phyloP scores from a whole-genome alignment of 1,140 invertebrate genomes.

The Zaprionus capensis region DNA sequence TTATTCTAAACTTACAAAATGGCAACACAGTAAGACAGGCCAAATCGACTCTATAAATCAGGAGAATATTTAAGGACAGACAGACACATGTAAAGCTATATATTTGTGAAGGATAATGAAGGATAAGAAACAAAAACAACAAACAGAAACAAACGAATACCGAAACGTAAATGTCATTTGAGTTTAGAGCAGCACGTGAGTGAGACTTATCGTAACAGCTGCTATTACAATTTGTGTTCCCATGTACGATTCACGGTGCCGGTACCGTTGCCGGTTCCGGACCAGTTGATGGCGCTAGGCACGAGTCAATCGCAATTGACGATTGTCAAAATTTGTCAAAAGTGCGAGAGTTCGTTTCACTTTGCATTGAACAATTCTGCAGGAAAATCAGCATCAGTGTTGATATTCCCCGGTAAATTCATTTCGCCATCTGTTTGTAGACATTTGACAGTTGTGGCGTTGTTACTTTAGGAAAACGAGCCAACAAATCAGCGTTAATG shows the following conservation, averaged over 20 bases:
- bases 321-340: constrained; percentile 80
- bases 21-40: not conserved
- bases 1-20: not conserved
- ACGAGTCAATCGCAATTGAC: constrained; percentile 61
- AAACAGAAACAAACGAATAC: constrained; percentile 57
- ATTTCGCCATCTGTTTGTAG: constrained; percentile 30
- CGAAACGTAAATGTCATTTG: constrained; percentile 68
- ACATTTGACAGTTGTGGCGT: constrained; percentile 35
- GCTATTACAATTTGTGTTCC: constrained; percentile 43
- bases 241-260: not conserved
- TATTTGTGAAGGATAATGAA: constrained; percentile 4
- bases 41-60: not conserved
- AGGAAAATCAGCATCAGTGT: constrained; percentile 47
- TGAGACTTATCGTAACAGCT: constrained; percentile 62
- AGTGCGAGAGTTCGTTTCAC: constrained; percentile 28
- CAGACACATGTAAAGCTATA: not conserved
- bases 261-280: not conserved
- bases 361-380: constrained; percentile 15
- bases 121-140: constrained; percentile 24
- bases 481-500: constrained; percentile 76
- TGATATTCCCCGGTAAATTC: constrained; percentile 48
- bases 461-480: constrained; percentile 40
- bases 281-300: not conserved
- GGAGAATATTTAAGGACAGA: not conserved
- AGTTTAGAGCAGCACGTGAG: constrained; percentile 63